These are phyloP conservation scores for Botrylloides violaceus DNA, from an alignment of 23 tunicate genomes.

Conservation along the genomic window DNA sequence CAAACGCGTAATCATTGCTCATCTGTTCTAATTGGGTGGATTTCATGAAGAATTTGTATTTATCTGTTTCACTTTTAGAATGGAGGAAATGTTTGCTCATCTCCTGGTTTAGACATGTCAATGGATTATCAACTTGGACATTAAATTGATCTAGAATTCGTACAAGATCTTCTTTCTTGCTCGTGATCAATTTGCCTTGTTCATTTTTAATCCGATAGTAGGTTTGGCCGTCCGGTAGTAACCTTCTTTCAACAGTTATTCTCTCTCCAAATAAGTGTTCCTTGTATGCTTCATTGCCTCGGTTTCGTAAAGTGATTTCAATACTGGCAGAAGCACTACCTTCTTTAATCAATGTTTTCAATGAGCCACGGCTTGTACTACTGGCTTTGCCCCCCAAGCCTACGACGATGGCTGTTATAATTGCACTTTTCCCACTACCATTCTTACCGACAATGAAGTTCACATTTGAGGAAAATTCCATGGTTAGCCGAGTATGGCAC, in stretches of 20 bases:
- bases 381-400: slow-evolving; percentile 88
- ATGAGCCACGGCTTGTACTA: slow-evolving; percentile 82
- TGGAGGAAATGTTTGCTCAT: slow-evolving; percentile 87
- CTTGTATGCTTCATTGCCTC: slow-evolving; percentile 60
- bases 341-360: slow-evolving; percentile 78
- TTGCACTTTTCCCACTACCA: slow-evolving; percentile 98
- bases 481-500: slow-evolving; percentile 78
- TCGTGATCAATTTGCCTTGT: slow-evolving; percentile 39
- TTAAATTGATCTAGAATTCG: slow-evolving; percentile 71
- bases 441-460: slow-evolving; percentile 91
- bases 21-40: slow-evolving; percentile 85
- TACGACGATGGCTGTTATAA: slow-evolving; percentile 71
- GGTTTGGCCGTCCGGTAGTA: slow-evolving; percentile 63
- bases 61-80: slow-evolving; percentile 79
- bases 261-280: slow-evolving; percentile 65
- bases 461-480: slow-evolving; percentile 60
- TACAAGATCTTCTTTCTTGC: slow-evolving; percentile 68
- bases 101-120: slow-evolving; percentile 88
- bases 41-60: slow-evolving; percentile 84
- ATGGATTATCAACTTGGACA: slow-evolving; percentile 80
- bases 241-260: slow-evolving; percentile 53
- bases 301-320: slow-evolving; percentile 69
- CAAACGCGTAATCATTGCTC: slow-evolving; percentile 57
- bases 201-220: slow-evolving; percentile 54
- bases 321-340: slow-evolving; percentile 55